Evolutionary conservation across 1,140 invertebrate genomes (phyloP), one percentile per base, ranked within the genome.

Genomic region (Akabosia matsudoensis): DNA sequence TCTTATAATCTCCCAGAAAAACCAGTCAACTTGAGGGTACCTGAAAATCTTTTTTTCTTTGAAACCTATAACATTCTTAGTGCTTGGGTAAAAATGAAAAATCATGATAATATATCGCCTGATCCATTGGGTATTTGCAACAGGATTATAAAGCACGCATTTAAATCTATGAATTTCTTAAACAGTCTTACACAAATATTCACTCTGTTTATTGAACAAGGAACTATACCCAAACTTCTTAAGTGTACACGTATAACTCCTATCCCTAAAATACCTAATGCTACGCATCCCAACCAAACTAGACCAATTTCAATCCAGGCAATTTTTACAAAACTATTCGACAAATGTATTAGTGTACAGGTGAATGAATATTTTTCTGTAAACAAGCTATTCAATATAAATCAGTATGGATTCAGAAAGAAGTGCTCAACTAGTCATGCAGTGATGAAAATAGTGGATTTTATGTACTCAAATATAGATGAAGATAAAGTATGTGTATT

Each of bases 321-420:
- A 4, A 31, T 74, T 3, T 24, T 77, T 64, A 22, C 45, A 24
- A 77, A 73, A 74, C n/a, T 77, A 1, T 18, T 73, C 7, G 76
- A 74, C 24, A 77, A 74, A 73, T 14, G 28, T 24, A 70, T 77
- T 1, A n/a, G 10, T 45, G 31, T 45, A 7, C 76, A 77, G 74
- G 18, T 77, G 1, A 13, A 1, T 24, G 1, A 24, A 18, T 54
- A 74, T 54, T 28, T 74, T 54, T 24, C n/a, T 24, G 26, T 1
- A 24, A 28, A 74, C 13, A 2, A 24, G 26, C 26, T 31, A 28
- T 54, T 74, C 22, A 22, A 3, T 7, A 28, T 26, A 10, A 1
- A 54, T 3, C 76, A 77, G 26, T 77, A 74, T 51, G 76, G 76
- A 13, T 77, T 77, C 33, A 54, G 75, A 16, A 73, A 64, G 33